phyloP scores from a whole-genome alignment of 2,888 invertebrate genomes.

The Mimumesa dahlbomi region DNA sequence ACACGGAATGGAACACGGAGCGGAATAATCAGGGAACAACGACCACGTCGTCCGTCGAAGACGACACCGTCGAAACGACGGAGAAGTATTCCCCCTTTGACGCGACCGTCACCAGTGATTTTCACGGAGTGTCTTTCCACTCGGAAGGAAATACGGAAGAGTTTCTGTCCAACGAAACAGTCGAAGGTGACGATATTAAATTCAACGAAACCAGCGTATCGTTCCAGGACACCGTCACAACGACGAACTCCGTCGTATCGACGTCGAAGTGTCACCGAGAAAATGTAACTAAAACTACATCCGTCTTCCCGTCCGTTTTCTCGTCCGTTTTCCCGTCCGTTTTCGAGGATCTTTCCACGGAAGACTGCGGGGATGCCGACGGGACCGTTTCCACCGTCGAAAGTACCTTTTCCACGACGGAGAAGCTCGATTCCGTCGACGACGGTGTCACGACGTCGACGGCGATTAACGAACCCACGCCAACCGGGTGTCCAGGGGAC shows the following conservation, averaged over 20 bases:
- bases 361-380: constrained; percentile 28
- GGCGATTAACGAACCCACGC: too few species aligned
- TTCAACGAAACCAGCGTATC: background rate
- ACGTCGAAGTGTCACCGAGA: background rate
- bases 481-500: too few species aligned
- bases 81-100: background rate
- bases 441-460: too few species aligned
- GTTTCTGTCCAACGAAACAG: constrained; percentile 7
- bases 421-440: too few species aligned
- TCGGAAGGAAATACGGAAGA: background rate
- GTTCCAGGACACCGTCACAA: background rate
- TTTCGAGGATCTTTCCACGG: background rate
- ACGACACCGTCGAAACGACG: too few species aligned
- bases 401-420: too few species aligned
- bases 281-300: background rate
- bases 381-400: constrained; percentile 82
- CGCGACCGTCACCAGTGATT: background rate
- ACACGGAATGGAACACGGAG: too few species aligned
- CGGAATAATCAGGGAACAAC: background rate
- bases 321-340: too few species aligned
- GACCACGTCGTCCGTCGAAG: background rate
- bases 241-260: background rate
- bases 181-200: background rate
- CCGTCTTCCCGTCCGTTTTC: background rate
- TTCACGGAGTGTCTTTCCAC: background rate